phyloP scores from a whole-genome alignment of 2,888 invertebrate genomes.

The Luperina nickerlii region DNA sequence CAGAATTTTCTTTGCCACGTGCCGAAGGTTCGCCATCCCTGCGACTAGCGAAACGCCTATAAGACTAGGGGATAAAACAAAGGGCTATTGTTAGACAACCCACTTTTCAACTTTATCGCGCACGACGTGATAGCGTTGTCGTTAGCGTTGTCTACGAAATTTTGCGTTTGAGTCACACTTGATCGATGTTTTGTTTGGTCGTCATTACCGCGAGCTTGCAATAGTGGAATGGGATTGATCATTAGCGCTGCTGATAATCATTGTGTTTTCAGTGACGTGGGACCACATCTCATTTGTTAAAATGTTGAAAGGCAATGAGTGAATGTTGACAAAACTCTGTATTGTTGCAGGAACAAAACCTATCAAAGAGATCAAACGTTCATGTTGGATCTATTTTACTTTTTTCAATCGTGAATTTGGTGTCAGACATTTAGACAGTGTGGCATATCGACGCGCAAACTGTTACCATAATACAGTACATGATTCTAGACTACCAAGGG shows the following conservation, averaged over 20 bases:
- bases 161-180: constrained; percentile 21
- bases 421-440: not conserved
- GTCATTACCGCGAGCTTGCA: not conserved
- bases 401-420: not conserved
- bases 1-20: not conserved
- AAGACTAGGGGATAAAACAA: constrained; percentile 54
- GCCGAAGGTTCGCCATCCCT: constrained; percentile 19
- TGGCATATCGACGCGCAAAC: not conserved
- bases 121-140: constrained; percentile 43
- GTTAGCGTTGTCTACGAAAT: constrained; percentile 32
- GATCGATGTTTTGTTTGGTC: constrained; percentile 31
- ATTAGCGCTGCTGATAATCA: constrained; percentile 18
- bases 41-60: constrained; percentile 30
- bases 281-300: not conserved
- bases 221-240: not conserved
- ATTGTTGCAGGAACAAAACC: no score
- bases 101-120: constrained; percentile 59
- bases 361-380: not conserved
- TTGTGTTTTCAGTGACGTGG: not conserved
- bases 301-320: not conserved
- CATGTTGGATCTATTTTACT: not conserved
- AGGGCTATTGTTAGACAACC: constrained; percentile 56
- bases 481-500: not conserved
- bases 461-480: not conserved
- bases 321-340: not conserved